These are phyloP conservation scores for Laodelphax striatellus DNA, from an alignment of 1,140 invertebrate genomes.

Conservation along the genomic window DNA sequence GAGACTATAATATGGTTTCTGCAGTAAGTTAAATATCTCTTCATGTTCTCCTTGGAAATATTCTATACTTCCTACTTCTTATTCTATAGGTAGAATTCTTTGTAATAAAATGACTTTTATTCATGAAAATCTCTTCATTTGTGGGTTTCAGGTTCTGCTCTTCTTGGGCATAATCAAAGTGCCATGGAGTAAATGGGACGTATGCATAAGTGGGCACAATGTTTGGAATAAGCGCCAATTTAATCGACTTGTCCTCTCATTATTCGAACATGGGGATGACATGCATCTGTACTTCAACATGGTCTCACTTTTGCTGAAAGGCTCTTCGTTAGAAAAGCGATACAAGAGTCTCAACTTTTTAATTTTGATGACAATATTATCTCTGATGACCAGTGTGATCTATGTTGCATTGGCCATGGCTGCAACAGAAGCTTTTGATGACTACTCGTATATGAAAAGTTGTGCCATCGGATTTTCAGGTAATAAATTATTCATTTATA, in stretches of 20 bases:
- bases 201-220: slow-evolving; percentile 46
- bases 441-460: slow-evolving; percentile 32
- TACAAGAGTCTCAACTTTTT: slow-evolving; percentile 46
- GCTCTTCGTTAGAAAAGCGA: slow-evolving; percentile 40
- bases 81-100: too few species aligned
- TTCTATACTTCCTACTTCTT: too few species aligned
- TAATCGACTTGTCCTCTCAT: slow-evolving; percentile 42
- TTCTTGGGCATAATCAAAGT: slow-evolving; percentile 38
- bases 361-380: slow-evolving; percentile 41
- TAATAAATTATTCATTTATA: slow-evolving; percentile 26
- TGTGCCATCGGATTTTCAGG: slow-evolving; percentile 61
- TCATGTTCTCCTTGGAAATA: too few species aligned
- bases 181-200: slow-evolving; percentile 40
- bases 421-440: slow-evolving; percentile 21
- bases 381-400: slow-evolving; percentile 38
- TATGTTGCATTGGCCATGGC: slow-evolving; percentile 37
- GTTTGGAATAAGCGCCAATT: slow-evolving; percentile 43
- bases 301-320: slow-evolving; percentile 55
- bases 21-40: too few species aligned
- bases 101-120: too few species aligned
- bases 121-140: background rate
- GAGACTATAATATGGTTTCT: too few species aligned
- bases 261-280: slow-evolving; percentile 55
- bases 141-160: slow-evolving; percentile 32
- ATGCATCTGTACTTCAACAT: slow-evolving; percentile 68